Evolutionary conservation across 2,797 vertebrate genomes (phyloP), one percentile per base, ranked within the genome.

Genomic region (Sebastes reedi): DNA sequence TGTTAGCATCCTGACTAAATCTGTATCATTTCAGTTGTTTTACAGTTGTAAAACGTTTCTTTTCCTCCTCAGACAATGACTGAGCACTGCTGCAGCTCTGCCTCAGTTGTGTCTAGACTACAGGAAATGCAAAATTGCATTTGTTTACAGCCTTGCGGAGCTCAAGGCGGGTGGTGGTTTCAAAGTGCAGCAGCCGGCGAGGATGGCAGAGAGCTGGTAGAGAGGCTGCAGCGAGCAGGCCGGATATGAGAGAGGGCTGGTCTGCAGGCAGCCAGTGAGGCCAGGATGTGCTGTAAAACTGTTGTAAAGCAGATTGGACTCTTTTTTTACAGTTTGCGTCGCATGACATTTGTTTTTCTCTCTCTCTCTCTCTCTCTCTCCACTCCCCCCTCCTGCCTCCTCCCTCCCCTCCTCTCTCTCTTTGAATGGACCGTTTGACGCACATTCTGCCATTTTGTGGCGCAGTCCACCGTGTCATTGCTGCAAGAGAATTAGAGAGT

Each of bases 61-160:
- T 11, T 25, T 9, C 50, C 52, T 24, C 24, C 24, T 13, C 24
- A 58, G 64, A 72, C 3, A 3, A 25, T 2, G 16, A 61, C 29
- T 34, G 42, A 75, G 65, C 13, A 0, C 73, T 52, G 61, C 80
- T 79, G 59, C 64, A 74, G 18, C 78, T 54, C 36, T 16, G 55
- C 88, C 80, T 87, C 84, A 77, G 82, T 90, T 91, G 90, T 93
- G 95, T 95, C 94, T 95, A 95, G 95, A 95, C 94, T 83, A 90
- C 95, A 95, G 95, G 95, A 96, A 96, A 95, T 92, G 90, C 91
- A 93, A 91, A 91, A 93, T 81, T 91, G 90, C 83, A 81, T 94
- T 93, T 95, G 94, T 94, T 95, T 95, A 93, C 94, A 90, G 87
- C 77, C 90, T 71, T 67, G 71, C 85, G 80, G 84, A 92, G 89